phyloP scores from a whole-genome alignment of 1,140 invertebrate genomes.

The Lerema accius region DNA sequence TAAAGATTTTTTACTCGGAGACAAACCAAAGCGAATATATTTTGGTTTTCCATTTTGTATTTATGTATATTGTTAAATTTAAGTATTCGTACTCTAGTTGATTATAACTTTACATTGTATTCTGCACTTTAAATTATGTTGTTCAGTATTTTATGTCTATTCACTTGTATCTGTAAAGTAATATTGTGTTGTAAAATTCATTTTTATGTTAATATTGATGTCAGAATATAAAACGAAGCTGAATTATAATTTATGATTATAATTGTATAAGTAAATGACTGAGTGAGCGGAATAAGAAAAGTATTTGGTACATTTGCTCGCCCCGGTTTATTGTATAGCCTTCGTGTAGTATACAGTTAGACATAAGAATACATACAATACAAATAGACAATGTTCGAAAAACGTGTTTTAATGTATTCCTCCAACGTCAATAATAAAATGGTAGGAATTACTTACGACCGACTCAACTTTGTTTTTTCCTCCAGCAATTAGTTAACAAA shows the following conservation, averaged over 20 bases:
- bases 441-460: no score
- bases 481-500: no score
- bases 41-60: neutral
- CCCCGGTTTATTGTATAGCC: no score
- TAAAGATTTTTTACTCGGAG: neutral
- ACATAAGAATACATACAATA: neutral
- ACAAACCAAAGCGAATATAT: neutral
- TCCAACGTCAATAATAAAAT: no score
- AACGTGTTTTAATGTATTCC: neutral
- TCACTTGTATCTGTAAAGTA: neutral
- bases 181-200: neutral
- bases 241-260: neutral
- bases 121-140: neutral
- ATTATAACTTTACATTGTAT: neutral
- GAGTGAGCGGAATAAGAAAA: neutral
- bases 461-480: no score
- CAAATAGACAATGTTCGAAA: neutral
- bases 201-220: neutral
- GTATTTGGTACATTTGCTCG: neutral
- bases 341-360: neutral
- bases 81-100: neutral
- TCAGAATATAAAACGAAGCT: neutral
- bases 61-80: neutral
- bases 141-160: neutral
- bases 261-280: neutral